These are phyloP conservation scores for Mythimna lalbum DNA, from an alignment of 2,888 invertebrate genomes.

Conservation along the genomic window DNA sequence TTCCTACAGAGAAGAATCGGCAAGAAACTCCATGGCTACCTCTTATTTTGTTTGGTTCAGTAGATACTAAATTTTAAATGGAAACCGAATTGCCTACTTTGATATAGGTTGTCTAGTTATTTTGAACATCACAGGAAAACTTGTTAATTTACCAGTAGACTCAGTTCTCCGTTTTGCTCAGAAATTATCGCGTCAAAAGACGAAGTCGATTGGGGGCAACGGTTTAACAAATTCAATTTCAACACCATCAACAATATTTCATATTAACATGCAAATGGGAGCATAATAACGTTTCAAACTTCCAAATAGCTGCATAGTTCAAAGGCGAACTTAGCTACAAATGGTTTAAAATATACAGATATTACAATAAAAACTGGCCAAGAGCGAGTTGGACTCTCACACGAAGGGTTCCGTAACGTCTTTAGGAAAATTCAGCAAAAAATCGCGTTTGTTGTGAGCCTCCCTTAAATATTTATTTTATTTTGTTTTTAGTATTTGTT, in stretches of 20 bases:
- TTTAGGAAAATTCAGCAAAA: too few relatives aligned
- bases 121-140: not conserved
- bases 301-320: slow-evolving; percentile 67
- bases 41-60: too few relatives aligned
- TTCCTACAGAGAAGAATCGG: too few relatives aligned
- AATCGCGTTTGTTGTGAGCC: too few relatives aligned
- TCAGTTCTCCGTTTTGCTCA: not conserved
- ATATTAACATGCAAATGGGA: slow-evolving; percentile 53
- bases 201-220: slow-evolving; percentile 14
- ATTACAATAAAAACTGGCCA: slow-evolving; percentile 29
- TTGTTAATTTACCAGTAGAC: not conserved
- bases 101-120: not conserved
- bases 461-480: too few relatives aligned
- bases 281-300: slow-evolving; percentile 63
- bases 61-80: not conserved
- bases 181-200: slow-evolving; percentile 6
- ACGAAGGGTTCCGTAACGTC: too few relatives aligned
- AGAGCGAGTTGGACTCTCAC: too few relatives aligned
- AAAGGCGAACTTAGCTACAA: slow-evolving; percentile 56
- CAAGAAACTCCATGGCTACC: too few relatives aligned
- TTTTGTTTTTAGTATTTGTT: too few relatives aligned
- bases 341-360: slow-evolving; percentile 53
- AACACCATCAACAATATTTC: slow-evolving; percentile 48
- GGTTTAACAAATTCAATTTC: slow-evolving; percentile 25
- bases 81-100: not conserved